Evolutionary conservation across 2,797 vertebrate species (phyloP).

Genomic region (Scomberomorus guttatus): DNA sequence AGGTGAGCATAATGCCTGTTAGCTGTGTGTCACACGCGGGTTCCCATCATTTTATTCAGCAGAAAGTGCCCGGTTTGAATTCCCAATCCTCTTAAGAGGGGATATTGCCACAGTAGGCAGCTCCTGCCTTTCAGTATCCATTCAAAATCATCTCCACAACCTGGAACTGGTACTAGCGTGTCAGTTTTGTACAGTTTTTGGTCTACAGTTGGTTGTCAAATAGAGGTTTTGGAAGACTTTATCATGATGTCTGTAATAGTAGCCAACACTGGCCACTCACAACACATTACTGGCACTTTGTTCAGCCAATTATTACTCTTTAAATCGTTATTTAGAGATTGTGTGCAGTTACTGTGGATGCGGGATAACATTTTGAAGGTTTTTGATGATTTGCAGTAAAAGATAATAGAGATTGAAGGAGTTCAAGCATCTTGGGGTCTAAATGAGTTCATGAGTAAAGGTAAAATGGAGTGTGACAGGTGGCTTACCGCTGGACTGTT

Average conservation of each 20-base stretch:
- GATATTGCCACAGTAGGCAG: conserved; percentile 18
- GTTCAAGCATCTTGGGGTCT: background rate
- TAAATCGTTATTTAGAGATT: background rate
- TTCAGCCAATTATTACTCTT: background rate
- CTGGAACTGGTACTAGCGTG: background rate
- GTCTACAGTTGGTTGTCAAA: background rate
- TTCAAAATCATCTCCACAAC: conserved; percentile 4
- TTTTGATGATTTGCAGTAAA: conserved; percentile 1
- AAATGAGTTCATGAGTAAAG: too few relatives aligned
- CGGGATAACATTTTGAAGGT: background rate
- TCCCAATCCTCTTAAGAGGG: conserved; percentile 47
- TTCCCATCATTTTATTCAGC: conserved; percentile 55
- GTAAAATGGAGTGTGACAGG: background rate
- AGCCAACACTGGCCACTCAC: too few relatives aligned
- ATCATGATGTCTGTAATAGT: background rate
- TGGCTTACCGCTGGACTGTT: too few relatives aligned
- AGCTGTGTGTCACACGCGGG: conserved; percentile 8
- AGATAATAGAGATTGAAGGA: background rate
- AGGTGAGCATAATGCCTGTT: conserved; percentile 3
- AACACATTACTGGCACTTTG: background rate
- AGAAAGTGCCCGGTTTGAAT: conserved; percentile 45
- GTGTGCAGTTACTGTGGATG: background rate
- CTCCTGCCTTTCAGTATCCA: conserved; percentile 8
- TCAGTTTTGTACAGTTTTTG: background rate
- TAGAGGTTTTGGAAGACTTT: background rate